These are phyloP conservation scores for Lordiphosa mommai DNA, from an alignment of 1,140 invertebrate species.

Conservation along the genomic window DNA sequence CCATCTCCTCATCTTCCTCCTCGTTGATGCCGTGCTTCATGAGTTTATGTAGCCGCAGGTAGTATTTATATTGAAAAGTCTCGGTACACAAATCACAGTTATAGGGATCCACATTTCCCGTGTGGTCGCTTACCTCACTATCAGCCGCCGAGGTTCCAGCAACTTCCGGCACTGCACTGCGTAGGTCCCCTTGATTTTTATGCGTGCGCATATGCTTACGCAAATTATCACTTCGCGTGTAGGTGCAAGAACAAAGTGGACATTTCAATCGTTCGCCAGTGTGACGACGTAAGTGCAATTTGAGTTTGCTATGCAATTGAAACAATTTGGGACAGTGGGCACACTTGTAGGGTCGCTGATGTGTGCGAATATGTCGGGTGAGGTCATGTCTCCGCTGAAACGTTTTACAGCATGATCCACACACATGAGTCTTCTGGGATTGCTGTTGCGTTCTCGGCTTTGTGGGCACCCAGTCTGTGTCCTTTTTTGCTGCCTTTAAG, in stretches of 20 bases:
- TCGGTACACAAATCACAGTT: neutral
- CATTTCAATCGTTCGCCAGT: neutral
- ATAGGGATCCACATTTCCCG: neutral
- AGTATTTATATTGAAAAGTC: neutral
- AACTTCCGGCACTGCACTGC: neutral
- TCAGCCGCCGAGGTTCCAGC: neutral
- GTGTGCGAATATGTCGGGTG: neutral
- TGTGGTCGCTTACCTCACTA: neutral
- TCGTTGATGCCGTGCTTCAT: slow-evolving; percentile 3
- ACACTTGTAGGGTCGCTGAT: neutral
- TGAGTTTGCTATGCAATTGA: neutral
- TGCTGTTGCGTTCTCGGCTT: neutral
- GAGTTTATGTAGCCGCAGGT: neutral
- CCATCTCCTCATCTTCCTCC: neutral
- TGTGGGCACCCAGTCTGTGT: neutral
- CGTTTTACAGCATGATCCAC: neutral
- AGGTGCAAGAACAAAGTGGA: neutral
- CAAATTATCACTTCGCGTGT: slow-evolving; percentile 1
- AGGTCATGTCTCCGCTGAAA: neutral
- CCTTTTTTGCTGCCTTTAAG: neutral
- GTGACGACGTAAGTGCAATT: neutral
- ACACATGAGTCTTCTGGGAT: neutral
- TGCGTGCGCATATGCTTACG: neutral
- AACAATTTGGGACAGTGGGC: neutral
- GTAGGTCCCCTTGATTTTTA: neutral